Base-by-base conservation (phyloP, 2,797 vertebrate species). In the Alauda arvensis region DNA sequence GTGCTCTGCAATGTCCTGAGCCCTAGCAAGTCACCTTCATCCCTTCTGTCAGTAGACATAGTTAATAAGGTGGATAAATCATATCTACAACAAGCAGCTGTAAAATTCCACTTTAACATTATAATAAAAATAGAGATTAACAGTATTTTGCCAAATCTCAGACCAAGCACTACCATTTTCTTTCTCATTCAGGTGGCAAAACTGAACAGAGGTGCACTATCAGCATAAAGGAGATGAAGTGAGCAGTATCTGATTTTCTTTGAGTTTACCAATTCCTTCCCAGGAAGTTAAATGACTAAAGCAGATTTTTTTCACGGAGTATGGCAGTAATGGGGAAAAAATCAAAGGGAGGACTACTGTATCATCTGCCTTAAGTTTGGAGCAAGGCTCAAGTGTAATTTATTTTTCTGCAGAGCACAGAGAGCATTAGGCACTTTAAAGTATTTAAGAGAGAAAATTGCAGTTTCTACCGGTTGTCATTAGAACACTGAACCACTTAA, bases 381-480 rank as follows among this genome's bases (percentile, higher is more conserved):
- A 78, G 77, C 69, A 93, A 94, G 71, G 76, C 31, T 83, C 45
- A 91, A 85, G 79, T 3, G 31, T 86, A 87, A 80, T 94, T 74
- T 87, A 70, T 85, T 83, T 86, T 90, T 92, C 55, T 88, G 87
- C 82, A 91, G 57, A 82, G 61, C 88, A 87, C 70, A 87, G 26
- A 78, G 39, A 94, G 74, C 88, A 94, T 92, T 93, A 96, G 82
- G 91, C 45, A 59, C 77, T 94, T 81, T 91, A 48, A 85, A 93
- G 87, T 88, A 88, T 76, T 94, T 94, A 69, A 91, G 52, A 85
- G 67, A 93, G 55, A 89, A 93, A 85, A 83, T 12, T 80, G 68
- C 52, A 24, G 25, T 88, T 94, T 94, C 72, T 92, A 94, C 93
- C 43, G 13, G 83, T 66, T 83, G 83, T 37, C 84, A 92, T 90